phyloP scores from a whole-genome alignment of 2,797 vertebrate species.

The Eidolon dupreanum region DNA sequence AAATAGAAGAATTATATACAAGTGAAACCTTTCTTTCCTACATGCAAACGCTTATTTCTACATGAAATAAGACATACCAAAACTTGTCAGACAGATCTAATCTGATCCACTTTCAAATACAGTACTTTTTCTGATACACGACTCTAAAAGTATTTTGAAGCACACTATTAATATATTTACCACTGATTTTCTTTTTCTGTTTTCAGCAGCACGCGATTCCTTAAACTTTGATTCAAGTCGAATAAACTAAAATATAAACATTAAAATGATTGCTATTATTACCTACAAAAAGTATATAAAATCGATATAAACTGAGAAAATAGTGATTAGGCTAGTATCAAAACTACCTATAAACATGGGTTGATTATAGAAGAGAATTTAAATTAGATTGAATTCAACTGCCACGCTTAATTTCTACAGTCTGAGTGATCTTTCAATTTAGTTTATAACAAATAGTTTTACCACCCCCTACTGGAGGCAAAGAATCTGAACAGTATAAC shows the following conservation, averaged over 20 bases:
- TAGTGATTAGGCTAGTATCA: constrained; percentile 14
- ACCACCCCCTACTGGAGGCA: constrained; percentile 67
- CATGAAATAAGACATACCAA: constrained; percentile 27
- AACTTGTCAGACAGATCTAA: neutral
- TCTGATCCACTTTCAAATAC: neutral
- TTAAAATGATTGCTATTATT: constrained; percentile 58
- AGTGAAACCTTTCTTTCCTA: constrained; percentile 26
- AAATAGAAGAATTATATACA: constrained; percentile 61
- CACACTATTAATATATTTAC: constrained; percentile 68
- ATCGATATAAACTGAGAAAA: constrained; percentile 13
- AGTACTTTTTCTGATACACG: neutral
- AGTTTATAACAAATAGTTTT: constrained; percentile 46
- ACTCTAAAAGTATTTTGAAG: constrained; percentile 45
- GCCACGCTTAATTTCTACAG: constrained; percentile 35
- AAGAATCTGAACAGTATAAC: neutral
- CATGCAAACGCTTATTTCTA: constrained; percentile 17
- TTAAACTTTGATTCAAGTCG: constrained; percentile 87
- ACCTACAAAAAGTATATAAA: constrained; percentile 15
- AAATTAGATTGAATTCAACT: constrained; percentile 44
- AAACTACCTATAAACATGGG: constrained; percentile 6
- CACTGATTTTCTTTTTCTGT: constrained; percentile 79
- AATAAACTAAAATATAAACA: constrained; percentile 78
- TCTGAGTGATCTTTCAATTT: constrained; percentile 25
- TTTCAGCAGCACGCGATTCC: constrained; percentile 87
- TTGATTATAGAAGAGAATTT: constrained; percentile 12